These are phyloP conservation scores for Trachelus troglodyta DNA, from an alignment of 2,888 invertebrate species.

Conservation along the genomic window DNA sequence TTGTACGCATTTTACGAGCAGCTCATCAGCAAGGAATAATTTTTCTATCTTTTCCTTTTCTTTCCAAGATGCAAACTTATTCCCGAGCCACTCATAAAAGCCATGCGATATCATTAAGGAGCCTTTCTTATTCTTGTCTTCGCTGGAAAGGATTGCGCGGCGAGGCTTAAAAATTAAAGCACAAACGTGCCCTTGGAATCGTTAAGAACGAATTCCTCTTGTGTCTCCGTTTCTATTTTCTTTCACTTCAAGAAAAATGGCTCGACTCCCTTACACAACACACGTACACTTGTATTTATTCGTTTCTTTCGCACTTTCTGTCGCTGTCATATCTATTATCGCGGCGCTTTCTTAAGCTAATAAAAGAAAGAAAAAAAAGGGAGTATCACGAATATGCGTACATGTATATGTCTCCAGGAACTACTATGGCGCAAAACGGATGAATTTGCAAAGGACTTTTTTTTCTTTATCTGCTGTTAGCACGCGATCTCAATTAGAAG, in stretches of 20 bases:
- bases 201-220: background rate
- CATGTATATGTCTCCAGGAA: background rate
- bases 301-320: constrained; percentile 23
- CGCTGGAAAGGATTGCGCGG: background rate
- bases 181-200: background rate
- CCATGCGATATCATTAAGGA: constrained; percentile 6
- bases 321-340: background rate
- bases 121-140: background rate
- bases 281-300: constrained; percentile 15
- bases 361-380: background rate
- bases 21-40: background rate
- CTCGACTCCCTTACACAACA: background rate
- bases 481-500: too few relatives aligned
- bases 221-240: constrained; percentile 15
- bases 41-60: constrained; percentile 21
- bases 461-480: background rate
- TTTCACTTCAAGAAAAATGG: constrained; percentile 6
- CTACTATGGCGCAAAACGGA: background rate
- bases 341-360: background rate
- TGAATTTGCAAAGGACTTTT: background rate
- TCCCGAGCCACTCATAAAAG: constrained; percentile 8
- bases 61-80: constrained; percentile 4
- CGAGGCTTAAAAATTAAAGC: background rate
- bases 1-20: background rate
- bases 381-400: background rate